phyloP scores from a whole-genome alignment of 1,140 invertebrate genomes.

The Hyposmocoma kahamanoa region DNA sequence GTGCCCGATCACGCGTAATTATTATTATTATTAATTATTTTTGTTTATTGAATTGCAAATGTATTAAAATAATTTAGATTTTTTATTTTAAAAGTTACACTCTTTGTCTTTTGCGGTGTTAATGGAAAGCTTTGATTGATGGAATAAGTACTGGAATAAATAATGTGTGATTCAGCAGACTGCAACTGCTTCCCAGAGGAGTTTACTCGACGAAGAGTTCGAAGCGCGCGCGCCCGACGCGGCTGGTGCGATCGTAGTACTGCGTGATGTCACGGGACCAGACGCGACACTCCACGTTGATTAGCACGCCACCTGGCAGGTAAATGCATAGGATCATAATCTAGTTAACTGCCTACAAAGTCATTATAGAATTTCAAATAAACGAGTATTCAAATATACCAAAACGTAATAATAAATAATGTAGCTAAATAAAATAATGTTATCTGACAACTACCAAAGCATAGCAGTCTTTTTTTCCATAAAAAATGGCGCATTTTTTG shows the following conservation, averaged over 20 bases:
- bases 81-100: background rate
- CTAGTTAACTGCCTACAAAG: too few species aligned
- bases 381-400: too few species aligned
- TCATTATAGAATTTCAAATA: too few species aligned
- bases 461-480: too few species aligned
- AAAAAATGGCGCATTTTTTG: too few species aligned
- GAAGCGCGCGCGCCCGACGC: slow-evolving; percentile 89
- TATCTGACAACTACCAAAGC: too few species aligned
- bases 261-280: slow-evolving; percentile 95
- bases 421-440: too few species aligned
- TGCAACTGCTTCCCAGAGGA: background rate
- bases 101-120: background rate
- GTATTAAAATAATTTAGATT: background rate
- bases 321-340: too few species aligned
- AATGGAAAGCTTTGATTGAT: background rate
- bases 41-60: background rate
- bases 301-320: slow-evolving; percentile 80
- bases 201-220: slow-evolving; percentile 86
- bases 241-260: slow-evolving; percentile 78
- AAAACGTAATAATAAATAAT: too few species aligned
- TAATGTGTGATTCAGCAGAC: background rate
- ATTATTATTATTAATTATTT: background rate
- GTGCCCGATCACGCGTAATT: too few species aligned
- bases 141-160: background rate
- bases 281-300: slow-evolving; percentile 92